Percentiles rank a stretch among this genome's conserved stretches.
phyloP scores from a whole-genome alignment of 2,888 invertebrate genomes.

The Cryptocephalus moraei region DNA sequence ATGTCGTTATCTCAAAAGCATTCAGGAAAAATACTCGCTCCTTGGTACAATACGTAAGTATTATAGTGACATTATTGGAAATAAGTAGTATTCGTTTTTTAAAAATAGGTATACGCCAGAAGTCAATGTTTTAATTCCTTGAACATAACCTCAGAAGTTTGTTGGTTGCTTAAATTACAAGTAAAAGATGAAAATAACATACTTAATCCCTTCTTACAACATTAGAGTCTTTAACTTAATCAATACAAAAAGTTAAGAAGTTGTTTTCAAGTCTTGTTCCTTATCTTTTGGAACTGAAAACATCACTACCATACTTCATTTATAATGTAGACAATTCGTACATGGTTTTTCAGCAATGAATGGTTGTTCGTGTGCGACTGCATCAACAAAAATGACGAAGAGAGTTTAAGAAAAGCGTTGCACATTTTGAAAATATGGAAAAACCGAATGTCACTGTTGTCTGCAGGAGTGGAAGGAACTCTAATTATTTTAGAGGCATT shows the following conservation, averaged over 20 bases:
- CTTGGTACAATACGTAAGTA: constrained; percentile 35
- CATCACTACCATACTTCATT: neutral
- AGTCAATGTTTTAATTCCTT: no score
- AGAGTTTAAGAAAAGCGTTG: constrained; percentile 38
- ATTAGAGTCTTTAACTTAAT: no score
- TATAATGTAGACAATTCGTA: neutral
- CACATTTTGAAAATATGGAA: constrained; percentile 47
- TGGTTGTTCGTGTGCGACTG: constrained; percentile 44
- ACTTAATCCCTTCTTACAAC: no score
- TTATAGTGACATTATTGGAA: neutral
- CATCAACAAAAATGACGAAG: constrained; percentile 35
- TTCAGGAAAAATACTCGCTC: constrained; percentile 30
- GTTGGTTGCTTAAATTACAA: no score
- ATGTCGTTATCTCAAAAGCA: constrained; percentile 34
- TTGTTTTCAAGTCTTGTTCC: no score
- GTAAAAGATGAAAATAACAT: no score
- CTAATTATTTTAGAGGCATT: constrained; percentile 45
- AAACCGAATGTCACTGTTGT: constrained; percentile 44
- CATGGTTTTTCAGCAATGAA: constrained; percentile 34
- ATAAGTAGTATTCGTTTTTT: no score
- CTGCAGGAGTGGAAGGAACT: constrained; percentile 53
- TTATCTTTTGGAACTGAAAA: no score
- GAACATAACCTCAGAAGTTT: no score
- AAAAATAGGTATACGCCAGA: no score
- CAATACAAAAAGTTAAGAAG: no score